A percentile compares a stretch with the other conserved stretches of the same genome.
Conservation (phyloP, 2,113 vertebrate species). For the Drymodes brunneopygia region DNA sequence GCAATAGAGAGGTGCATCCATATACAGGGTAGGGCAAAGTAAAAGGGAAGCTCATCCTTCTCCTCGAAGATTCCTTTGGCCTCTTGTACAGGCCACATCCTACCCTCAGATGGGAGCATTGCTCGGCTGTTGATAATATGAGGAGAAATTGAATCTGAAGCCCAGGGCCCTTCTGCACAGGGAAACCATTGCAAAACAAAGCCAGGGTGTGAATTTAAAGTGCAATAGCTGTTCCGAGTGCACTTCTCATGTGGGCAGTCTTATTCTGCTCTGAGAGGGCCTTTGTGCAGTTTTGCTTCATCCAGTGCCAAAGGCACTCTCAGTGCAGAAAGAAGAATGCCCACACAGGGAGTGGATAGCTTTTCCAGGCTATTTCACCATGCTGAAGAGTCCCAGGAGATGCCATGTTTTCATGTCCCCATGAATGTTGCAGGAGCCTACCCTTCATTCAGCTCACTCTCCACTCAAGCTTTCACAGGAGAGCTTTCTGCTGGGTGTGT, state of each 20-base stretch:
- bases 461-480: neutral
- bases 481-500: neutral
- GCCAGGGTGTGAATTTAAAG: slow-evolving; percentile 55
- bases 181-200: slow-evolving; percentile 11
- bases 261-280: slow-evolving; percentile 32
- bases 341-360: slow-evolving; percentile 41
- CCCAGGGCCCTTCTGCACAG: neutral
- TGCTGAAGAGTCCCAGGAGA: slow-evolving; percentile 47
- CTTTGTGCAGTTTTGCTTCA: slow-evolving; percentile 59
- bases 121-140: neutral
- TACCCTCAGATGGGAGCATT: neutral
- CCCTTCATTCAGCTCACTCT: neutral
- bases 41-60: neutral
- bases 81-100: neutral
- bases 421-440: neutral
- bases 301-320: slow-evolving; percentile 45
- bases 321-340: slow-evolving; percentile 51
- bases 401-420: slow-evolving; percentile 4
- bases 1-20: neutral
- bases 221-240: neutral
- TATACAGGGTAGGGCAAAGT: neutral
- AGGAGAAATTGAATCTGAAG: slow-evolving; percentile 8
- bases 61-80: neutral
- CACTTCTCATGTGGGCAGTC: slow-evolving; percentile 51
- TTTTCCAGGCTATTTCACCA: slow-evolving; percentile 54